Percentiles rank a stretch among this genome's conserved stretches.
Conservation (phyloP, 2,888 invertebrate species). For the Synanthedon formicaeformis region DNA sequence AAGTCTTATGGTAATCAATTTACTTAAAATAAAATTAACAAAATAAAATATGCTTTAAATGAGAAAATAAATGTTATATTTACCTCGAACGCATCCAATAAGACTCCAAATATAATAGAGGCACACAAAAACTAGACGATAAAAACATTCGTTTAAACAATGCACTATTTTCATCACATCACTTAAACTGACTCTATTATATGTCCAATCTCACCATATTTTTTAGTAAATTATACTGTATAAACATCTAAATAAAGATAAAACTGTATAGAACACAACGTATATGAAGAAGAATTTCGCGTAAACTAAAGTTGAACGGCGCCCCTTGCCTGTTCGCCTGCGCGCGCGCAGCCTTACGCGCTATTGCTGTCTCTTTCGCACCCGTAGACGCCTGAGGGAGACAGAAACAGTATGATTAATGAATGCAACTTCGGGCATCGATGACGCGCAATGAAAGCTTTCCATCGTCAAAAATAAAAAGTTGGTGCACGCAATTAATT, state of each 20-base stretch:
- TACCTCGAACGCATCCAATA: conserved; percentile 25
- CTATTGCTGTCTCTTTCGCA: conserved; percentile 9
- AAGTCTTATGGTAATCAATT: too few species aligned
- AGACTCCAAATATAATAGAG: conserved; percentile 7
- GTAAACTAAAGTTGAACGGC: conserved; percentile 31
- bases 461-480: conserved; percentile 6
- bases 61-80: conserved; percentile 2
- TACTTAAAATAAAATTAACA: too few species aligned
- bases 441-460: conserved; percentile 25
- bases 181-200: too few species aligned
- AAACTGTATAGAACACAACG: conserved; percentile 12
- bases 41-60: too few species aligned
- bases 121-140: conserved; percentile 2
- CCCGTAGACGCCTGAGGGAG: conserved; percentile 15
- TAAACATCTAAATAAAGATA: conserved; percentile 1
- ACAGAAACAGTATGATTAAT: conserved; percentile 28
- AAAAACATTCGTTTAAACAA: not conserved
- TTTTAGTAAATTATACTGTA: conserved; percentile 2
- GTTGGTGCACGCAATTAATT: too few species aligned
- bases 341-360: conserved; percentile 15
- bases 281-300: conserved; percentile 14
- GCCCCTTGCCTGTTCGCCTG: conserved; percentile 11
- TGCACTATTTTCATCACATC: not conserved
- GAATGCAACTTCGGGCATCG: conserved; percentile 13
- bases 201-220: too few species aligned